Base-by-base conservation (phyloP, 2,113 vertebrate genomes). In the Ancistrus triradiatus region DNA sequence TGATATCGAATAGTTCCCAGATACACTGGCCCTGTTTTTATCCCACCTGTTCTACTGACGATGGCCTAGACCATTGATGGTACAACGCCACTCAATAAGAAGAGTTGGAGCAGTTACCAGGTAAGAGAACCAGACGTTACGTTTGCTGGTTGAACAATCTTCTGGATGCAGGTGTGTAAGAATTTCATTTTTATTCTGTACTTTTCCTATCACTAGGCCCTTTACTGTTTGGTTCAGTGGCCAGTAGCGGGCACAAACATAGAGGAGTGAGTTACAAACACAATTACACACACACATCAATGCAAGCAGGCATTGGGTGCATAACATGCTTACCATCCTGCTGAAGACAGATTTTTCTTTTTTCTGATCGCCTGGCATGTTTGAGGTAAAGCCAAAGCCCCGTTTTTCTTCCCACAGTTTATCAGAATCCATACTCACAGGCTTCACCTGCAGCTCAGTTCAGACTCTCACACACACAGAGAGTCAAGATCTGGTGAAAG, bases 391-490 rank as follows among this genome's bases (percentile, higher is more conserved):
- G 19, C 2, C 19, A 1, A 2, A n/a, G 14, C n/a, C 4, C 38
- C 38, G 14, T 46, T 17, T 51, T 33, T 53, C 28, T 31, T 3
- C 25, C 17, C 51, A n/a, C 60, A 87, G 85, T 59, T 57, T 87
- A 50, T 79, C 82, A 3, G 42, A 66, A 0, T 53, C 19, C 5
- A 2, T 87, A 52, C 65, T 87, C 6, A 80, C 82, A 69, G 85
- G 85, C 21, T 85, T 86, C 69, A 76, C 80, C 0, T 82, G 84
- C 35, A 72, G 63, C 0, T 35, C 77, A 27, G 63, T 60, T 0
- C 21, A 43, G 11, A 59, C 1, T 6, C 27, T 83, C n/a, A 13
- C 27, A 24, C 21, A 17, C 1, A 10, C 2, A 0, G 0, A 70
- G 21, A 25, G 60, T 80, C 40, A 17, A 0, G 6, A 25, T 5